A percentile compares a stretch with the other conserved stretches of the same genome.
These are phyloP conservation scores for Diadema setosum DNA, from an alignment of 35 echinoderm and acorn worm species.

Conservation along the genomic window DNA sequence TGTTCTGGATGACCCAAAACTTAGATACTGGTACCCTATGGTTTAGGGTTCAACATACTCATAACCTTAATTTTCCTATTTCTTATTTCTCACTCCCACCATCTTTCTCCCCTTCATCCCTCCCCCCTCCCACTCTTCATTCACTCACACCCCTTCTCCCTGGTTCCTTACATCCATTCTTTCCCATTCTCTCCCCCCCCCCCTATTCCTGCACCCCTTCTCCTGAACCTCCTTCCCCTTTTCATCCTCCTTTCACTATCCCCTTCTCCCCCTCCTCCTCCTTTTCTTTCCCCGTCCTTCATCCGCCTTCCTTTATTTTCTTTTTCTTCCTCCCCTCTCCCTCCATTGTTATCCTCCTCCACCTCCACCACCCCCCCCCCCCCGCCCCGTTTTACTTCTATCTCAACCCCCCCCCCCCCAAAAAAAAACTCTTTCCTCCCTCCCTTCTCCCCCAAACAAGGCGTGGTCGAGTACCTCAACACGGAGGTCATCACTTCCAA, in stretches of 20 bases:
- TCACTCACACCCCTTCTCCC: too few relatives aligned
- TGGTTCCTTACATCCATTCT: background rate
- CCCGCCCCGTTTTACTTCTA: background rate
- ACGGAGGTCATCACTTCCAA: constrained; percentile 96
- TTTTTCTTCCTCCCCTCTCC: background rate
- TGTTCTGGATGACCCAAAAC: background rate
- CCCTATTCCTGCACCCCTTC: background rate
- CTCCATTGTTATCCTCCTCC: background rate
- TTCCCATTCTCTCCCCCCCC: background rate
- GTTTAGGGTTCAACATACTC: too few relatives aligned
- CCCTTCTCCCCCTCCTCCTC: background rate
- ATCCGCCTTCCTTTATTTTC: background rate
- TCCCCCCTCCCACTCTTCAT: too few relatives aligned
- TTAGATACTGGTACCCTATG: background rate
- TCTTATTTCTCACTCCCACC: too few relatives aligned
- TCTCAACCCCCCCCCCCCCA: too few relatives aligned
- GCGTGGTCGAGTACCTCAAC: constrained; percentile 95
- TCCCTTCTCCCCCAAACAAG: background rate
- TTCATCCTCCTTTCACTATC: background rate
- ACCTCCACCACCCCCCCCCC: too few relatives aligned
- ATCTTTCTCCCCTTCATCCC: too few relatives aligned
- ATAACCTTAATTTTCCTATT: too few relatives aligned
- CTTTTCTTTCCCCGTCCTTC: background rate
- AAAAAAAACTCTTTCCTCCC: background rate
- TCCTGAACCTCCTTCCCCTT: background rate